Base-by-base conservation (phyloP, 2,113 vertebrate species). In the Menidia beryllina region DNA sequence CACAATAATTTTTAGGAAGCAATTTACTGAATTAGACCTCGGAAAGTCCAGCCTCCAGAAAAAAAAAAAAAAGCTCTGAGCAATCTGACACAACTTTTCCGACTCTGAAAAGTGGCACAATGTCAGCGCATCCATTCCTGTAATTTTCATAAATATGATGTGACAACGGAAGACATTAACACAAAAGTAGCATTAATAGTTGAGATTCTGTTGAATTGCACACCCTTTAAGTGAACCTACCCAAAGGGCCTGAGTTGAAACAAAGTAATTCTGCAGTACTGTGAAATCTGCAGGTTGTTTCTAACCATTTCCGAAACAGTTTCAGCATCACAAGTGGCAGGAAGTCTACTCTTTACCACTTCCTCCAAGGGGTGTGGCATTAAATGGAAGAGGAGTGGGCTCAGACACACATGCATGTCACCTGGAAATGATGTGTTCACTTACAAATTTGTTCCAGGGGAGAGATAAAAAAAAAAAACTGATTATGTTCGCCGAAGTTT, bases 271-370 rank as follows among this genome's bases (percentile, higher is more conserved):
- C n/a, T n/a, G n/a, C 39, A 15, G 21, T 0, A 5, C 5, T 5
- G 1, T 53, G 4, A 5, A 5, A 7, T 55, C 57, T 66, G 54
- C 56, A 74, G 74, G 57, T 85, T 71, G 57, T 48, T 69, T 14
- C 24, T 86, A 58, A 77, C 43, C 50, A 74, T 82, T 84, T 92
- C 88, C 66, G 68, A 47, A 3, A 60, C 10, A 4, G 65, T 92
- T 90, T 83, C 83, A 59, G 88, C 76, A 90, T 30, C 1, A 5
- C 36, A 2, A 70, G 25, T 26, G 47, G 39, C 85, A 86, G 90
- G 91, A 93, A 93, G 81, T 84, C 14, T 43, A 34, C 50, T 17
- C 23, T 51, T 38, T 15, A 91, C 90, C 91, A 85, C 91, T 93
- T 93, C 92, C 91, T 88, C 50, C 34, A 43, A 1, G 3, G 25